Evolutionary conservation across 2,113 vertebrate species (phyloP).

Genomic region (Spizaetus ornatus): DNA sequence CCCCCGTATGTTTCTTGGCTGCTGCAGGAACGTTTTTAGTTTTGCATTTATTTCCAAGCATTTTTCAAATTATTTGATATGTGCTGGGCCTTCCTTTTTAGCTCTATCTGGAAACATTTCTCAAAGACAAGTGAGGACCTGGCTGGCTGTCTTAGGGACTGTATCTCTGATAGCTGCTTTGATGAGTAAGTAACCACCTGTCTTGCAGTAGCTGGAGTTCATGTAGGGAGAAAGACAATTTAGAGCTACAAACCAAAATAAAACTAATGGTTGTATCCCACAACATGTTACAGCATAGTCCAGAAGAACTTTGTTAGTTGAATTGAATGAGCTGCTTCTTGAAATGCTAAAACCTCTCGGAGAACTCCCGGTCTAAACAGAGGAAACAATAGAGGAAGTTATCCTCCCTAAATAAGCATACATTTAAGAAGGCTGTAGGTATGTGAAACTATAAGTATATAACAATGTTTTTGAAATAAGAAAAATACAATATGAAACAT

Average conservation of each 20-base stretch:
- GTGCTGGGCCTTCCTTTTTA: background rate
- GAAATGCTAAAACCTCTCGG: background rate
- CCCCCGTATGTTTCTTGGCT: background rate
- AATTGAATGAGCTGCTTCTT: background rate
- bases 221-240: background rate
- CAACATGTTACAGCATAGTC: background rate
- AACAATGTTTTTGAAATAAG: background rate
- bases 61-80: background rate
- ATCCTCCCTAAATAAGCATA: background rate
- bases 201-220: background rate
- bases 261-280: background rate
- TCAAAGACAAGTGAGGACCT: background rate
- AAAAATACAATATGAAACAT: background rate
- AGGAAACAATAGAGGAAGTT: background rate
- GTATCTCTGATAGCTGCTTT: background rate
- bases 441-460: background rate
- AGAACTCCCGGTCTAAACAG: background rate
- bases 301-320: background rate
- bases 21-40: background rate
- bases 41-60: background rate
- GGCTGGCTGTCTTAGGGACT: background rate
- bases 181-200: background rate
- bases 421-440: background rate
- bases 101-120: background rate
- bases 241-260: background rate